phyloP scores from a whole-genome alignment of 2,797 vertebrate genomes.

The Lepus oiostolus region DNA sequence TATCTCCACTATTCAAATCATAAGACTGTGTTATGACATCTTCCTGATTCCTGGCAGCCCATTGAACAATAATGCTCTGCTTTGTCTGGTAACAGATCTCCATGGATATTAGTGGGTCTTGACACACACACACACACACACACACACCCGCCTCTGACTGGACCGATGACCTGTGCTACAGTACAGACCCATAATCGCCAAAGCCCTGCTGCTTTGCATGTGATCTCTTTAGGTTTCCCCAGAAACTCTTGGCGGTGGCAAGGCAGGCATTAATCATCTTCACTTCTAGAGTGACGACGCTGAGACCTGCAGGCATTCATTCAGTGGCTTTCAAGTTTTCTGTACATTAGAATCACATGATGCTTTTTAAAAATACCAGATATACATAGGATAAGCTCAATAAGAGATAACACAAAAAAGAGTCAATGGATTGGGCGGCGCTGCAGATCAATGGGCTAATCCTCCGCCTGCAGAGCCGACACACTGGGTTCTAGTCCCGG shows the following conservation, averaged over 20 bases:
- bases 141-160: background rate
- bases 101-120: rapidly evolving
- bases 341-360: background rate
- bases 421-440: no score
- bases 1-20: background rate
- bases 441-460: no score
- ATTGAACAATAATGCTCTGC: rapidly evolving
- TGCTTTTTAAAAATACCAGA: no score
- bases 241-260: background rate
- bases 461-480: no score
- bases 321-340: background rate
- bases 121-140: no score
- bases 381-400: no score
- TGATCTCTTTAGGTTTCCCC: rapidly evolving
- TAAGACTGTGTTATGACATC: background rate
- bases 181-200: background rate
- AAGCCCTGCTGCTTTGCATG: background rate
- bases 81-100: background rate
- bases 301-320: background rate
- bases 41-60: background rate
- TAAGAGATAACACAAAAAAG: no score
- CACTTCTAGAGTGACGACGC: background rate
- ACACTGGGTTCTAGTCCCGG: no score
- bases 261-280: background rate
- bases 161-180: background rate